A percentile compares a stretch with the other conserved stretches of the same genome.
Conservation (phyloP, 2,797 vertebrate species). For the Sternotherus odoratus region DNA sequence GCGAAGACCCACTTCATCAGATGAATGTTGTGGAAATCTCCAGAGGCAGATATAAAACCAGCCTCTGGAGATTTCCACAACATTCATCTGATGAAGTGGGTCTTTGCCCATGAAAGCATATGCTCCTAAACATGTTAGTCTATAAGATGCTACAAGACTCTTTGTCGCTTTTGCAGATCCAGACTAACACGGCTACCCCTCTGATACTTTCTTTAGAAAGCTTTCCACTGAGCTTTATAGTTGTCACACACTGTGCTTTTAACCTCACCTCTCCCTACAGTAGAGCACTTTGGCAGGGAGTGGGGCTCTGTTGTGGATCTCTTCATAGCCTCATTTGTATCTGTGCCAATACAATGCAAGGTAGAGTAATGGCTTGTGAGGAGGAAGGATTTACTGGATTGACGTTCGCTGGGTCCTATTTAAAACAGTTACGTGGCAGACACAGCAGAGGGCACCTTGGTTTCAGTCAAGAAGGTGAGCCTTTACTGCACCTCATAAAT, state of each 20-base stretch:
- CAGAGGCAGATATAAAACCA: too few species aligned
- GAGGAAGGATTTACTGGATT: neutral
- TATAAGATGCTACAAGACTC: too few species aligned
- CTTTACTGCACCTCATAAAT: fast-evolving
- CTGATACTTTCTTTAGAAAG: neutral
- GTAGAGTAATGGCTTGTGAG: neutral
- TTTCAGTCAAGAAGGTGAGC: neutral
- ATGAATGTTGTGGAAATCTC: too few species aligned
- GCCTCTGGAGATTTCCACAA: too few species aligned
- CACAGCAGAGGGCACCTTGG: slow-evolving; percentile 58
- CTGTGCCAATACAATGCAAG: neutral
- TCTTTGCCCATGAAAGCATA: too few species aligned
- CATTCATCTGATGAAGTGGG: too few species aligned
- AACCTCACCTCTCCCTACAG: neutral
- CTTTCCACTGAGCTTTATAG: fast-evolving
- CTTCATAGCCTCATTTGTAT: neutral
- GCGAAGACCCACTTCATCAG: too few species aligned
- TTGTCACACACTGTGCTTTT: neutral
- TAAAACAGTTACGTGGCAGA: neutral
- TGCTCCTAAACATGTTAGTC: too few species aligned
- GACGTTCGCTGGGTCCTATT: fast-evolving
- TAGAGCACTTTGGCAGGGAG: fast-evolving
- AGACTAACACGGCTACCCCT: too few species aligned
- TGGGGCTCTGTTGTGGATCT: neutral
- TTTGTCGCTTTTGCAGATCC: too few species aligned